Base-by-base conservation (phyloP, 2,797 vertebrate species). In the Eupleurogrammus muticus region DNA sequence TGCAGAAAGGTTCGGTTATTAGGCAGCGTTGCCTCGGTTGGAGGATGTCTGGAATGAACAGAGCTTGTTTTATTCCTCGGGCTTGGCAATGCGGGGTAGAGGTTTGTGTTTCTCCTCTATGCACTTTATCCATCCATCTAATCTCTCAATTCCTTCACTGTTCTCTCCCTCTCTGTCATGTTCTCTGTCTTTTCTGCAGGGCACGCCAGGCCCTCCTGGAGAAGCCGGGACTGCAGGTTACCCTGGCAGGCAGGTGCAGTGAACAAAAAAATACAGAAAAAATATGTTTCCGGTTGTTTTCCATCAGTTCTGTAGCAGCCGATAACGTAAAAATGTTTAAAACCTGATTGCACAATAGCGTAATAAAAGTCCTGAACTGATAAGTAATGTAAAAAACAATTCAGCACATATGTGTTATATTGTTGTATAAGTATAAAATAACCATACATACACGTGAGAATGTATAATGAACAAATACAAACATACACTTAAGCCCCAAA, bases 221-320 rank as follows among this genome's bases (percentile, higher is more conserved):
- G 92, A 90, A 82, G 73, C 83, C 35, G 98, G 98, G 65, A 90
- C 94, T 77, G 92, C 92, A 93, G 98, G 98, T 96, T 99, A 96
- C 94, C 96, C 97, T 97, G 98, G 98, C 96, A 99, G 98, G 97
- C 98, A 99, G 98, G 98, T 99, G 97, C 97, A 98, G 98, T 99
- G 96, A 96, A n/a, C n/a, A n/a, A n/a, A n/a, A 90, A 88, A 89
- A 89, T 89, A 86, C 79, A 81, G n/a, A n/a, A n/a, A 75, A 82
- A 87, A 82, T 66, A 84, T 36, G 76, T 77, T 90, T 83, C 80
- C 84, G 69, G 86, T 82, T 87, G n/a, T n/a, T 54, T 63, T 81
- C 48, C 55, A 59, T 82, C 53, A 56, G 46, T 72, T 59, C 57
- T 73, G 42, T 67, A 28, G 28, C 28, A 28, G 28, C 28, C 28